Percentiles rank a stretch among this genome's conserved stretches.
Conservation (phyloP, 2,888 invertebrate species). For the Brachyptera putata region DNA sequence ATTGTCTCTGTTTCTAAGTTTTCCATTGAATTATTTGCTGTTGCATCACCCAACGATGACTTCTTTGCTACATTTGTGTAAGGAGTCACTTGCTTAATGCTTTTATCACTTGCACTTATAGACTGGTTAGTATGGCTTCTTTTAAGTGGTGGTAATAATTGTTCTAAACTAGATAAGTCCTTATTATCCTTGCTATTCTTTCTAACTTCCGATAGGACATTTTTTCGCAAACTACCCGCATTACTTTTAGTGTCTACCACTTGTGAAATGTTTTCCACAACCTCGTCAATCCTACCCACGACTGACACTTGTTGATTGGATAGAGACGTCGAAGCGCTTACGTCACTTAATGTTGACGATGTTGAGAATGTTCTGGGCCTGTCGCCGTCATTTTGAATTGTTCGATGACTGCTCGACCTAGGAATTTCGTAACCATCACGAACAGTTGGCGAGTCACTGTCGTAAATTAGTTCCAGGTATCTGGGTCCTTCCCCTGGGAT, state of each 20-base stretch:
- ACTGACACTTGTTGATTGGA: conserved; percentile 24
- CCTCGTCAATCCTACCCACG: not conserved
- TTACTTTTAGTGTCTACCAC: not conserved
- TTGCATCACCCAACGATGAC: conserved; percentile 20
- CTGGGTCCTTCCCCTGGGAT: conserved; percentile 48
- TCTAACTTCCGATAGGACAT: no score
- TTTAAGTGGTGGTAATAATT: conserved; percentile 30
- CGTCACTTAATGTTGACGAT: conserved; percentile 33
- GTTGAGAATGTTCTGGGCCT: conserved; percentile 38
- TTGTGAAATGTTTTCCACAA: not conserved
- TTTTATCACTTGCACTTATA: conserved; percentile 9
- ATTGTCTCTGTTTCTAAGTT: not conserved
- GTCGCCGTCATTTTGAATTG: conserved; percentile 15
- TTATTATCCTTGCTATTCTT: conserved; percentile 23
- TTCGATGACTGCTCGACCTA: not conserved
- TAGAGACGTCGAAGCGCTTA: conserved; percentile 23
- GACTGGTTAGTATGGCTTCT: conserved; percentile 15
- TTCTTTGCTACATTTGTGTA: conserved; percentile 26
- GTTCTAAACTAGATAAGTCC: conserved; percentile 34
- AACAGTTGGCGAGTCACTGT: conserved; percentile 48
- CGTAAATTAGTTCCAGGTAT: conserved; percentile 64
- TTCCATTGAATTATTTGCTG: not conserved
- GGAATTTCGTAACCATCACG: conserved; percentile 64
- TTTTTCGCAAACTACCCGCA: conserved; percentile 8
- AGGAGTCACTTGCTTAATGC: conserved; percentile 15